Evolutionary conservation across 2,888 invertebrate species (phyloP).

Genomic region (Deroplatys truncata): DNA sequence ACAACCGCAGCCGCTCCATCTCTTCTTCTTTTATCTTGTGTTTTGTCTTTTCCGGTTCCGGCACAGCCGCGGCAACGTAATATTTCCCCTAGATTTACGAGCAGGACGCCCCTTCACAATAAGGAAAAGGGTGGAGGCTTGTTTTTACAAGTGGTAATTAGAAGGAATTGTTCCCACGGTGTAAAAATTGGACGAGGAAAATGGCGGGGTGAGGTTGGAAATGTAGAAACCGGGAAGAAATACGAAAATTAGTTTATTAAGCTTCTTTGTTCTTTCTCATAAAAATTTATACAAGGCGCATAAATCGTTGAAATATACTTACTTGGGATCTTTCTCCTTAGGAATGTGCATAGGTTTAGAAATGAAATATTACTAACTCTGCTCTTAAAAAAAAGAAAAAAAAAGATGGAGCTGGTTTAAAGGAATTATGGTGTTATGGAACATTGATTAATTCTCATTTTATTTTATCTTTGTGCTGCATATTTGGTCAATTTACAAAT

Average conservation of each 20-base stretch:
- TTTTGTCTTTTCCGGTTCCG: conserved; percentile 14
- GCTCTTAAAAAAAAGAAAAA: too few species aligned
- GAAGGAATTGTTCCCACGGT: neutral
- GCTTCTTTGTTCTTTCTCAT: neutral
- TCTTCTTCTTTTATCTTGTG: conserved; percentile 11
- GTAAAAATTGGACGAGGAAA: neutral
- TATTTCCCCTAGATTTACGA: conserved; percentile 14
- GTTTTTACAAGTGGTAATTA: conserved; percentile 13
- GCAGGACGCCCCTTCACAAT: neutral
- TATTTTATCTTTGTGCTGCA: too few species aligned
- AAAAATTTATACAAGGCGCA: neutral
- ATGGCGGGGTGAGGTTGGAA: neutral
- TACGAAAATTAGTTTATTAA: neutral
- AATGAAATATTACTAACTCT: neutral
- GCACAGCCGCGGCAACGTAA: conserved; percentile 1
- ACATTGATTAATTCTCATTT: neutral
- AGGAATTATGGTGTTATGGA: neutral
- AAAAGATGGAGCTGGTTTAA: neutral
- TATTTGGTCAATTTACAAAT: too few species aligned
- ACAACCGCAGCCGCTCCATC: neutral
- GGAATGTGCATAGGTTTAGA: neutral
- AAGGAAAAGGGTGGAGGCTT: neutral
- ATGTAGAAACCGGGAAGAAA: neutral
- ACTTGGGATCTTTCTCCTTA: neutral
- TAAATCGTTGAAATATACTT: neutral